phyloP scores from a whole-genome alignment of 2,113 vertebrate genomes.

The Eidolon helvum region DNA sequence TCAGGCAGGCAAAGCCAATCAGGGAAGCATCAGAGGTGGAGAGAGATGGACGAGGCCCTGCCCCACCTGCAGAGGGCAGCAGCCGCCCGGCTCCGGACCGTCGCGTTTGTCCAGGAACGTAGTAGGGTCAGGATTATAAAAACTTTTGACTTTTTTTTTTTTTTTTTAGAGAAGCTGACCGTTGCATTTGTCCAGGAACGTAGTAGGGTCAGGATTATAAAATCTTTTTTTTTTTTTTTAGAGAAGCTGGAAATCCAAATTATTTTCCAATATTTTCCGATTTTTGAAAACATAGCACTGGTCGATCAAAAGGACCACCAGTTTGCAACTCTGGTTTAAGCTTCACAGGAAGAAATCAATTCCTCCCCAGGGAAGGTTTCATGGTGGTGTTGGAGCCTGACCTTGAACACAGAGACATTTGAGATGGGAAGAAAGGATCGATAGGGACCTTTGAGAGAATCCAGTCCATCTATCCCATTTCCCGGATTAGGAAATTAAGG shows the following conservation, averaged over 20 bases:
- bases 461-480: neutral
- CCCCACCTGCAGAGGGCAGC: constrained; percentile 74
- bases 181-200: neutral
- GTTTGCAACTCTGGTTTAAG: neutral
- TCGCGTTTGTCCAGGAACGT: neutral
- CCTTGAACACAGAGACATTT: neutral
- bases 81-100: neutral
- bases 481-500: neutral
- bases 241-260: neutral
- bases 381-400: neutral
- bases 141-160: neutral
- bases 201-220: neutral
- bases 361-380: neutral
- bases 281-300: neutral
- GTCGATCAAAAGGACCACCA: neutral
- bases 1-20: neutral
- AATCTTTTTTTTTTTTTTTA: neutral
- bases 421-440: neutral
- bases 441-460: neutral
- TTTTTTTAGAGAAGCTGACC: neutral
- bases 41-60: neutral
- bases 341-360: neutral
- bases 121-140: neutral
- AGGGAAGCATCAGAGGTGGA: neutral
- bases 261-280: neutral